Base-by-base conservation (phyloP, 2,888 invertebrate genomes). In the Chrysolina oricalcia region DNA sequence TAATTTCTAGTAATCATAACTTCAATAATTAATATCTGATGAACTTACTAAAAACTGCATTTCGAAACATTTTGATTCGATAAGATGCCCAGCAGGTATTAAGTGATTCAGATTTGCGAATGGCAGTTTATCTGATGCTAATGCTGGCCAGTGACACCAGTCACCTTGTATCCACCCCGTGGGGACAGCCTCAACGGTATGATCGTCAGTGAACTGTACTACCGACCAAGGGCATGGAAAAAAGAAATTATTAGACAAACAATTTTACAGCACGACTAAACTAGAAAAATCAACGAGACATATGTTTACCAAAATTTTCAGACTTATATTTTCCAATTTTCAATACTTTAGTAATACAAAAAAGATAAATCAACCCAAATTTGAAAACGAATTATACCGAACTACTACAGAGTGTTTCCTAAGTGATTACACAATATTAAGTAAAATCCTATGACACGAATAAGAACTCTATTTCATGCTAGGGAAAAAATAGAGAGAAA, bases 171-270 rank as follows among this genome's bases (percentile, higher is more conserved):
- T 1, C 65, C 27, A 13, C 72, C 72, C 40, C 0, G 72, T 65
- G 1, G 72, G 72, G 2, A 72, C 46, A 72, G 72, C 72, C 65
- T 72, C 72, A 6, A 72, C 72, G 35, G 72, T 65, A 1, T 13
- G n/a, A 27, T 72, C 72, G n/a, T 72, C 72, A 1, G 53, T 17
- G 15, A 72, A 72, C 50, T 66, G 66, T 11, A 72, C 72, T n/a
- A 72, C 59, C 19, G 46, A 65, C 72, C 72, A 72, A 21, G 27
- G 43, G 0, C 23, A 21, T 0, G 41, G 43, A 1, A 64, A 64
- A 64, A 17, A 41, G 17, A 64, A 64, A 50, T 8, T 1, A 50
- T 50, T 50, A 50, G 63, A 15, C 15, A 63, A 63, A 63, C 63
- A 35, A 63, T 63, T 35, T 63, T 21, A 23, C 15, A 59, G 59